Base-by-base conservation (phyloP, 2,113 vertebrate species). In the Aegithalos caudatus region DNA sequence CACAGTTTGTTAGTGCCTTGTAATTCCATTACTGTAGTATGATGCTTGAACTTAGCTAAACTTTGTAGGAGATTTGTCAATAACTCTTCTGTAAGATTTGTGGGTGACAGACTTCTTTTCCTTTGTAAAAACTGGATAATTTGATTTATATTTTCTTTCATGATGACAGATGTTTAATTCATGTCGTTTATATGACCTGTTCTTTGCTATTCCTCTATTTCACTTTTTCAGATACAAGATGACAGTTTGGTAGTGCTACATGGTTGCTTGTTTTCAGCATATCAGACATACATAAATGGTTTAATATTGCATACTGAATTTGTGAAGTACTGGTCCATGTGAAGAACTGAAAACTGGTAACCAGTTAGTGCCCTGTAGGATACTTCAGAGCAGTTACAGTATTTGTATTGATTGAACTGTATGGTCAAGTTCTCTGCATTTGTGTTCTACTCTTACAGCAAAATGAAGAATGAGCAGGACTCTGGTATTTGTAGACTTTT, bases 221-320 rank as follows among this genome's bases (percentile, higher is more conserved):
- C 23, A 70, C 11, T 20, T 91, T 87, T 84, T 66, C 11, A 48
- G 25, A 18, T 70, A 42, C 19, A 62, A 74, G 10, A 14, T 38
- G 9, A 14, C 6, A 45, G 11, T 79, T 81, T 42, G 65, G 7
- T 81, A 58, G 16, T 27, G 12, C 25, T 73, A 20, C 24, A 44
- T 15, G 33, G 28, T 50, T 86, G 37, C 25, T 88, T 70, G 20
- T 48, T 92, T 87, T 50, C 62, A 78, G 25, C 23, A 18, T 61
- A 53, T 24, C 2, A 0, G 5, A 15, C 56, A 17, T 28, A 22
- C 11, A 14, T 73, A 25, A 1, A 1, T 61, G 12, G 21, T 48
- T 21, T 72, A 16, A 13, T 89, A 53, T 29, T 64, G 18, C 17
- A 9, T 73, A 12, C 8, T 66, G 44, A 87, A 42, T 73, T 74